Evolutionary conservation across 2,888 invertebrate genomes (phyloP).

Genomic region (Chymomyza caudatula): DNA sequence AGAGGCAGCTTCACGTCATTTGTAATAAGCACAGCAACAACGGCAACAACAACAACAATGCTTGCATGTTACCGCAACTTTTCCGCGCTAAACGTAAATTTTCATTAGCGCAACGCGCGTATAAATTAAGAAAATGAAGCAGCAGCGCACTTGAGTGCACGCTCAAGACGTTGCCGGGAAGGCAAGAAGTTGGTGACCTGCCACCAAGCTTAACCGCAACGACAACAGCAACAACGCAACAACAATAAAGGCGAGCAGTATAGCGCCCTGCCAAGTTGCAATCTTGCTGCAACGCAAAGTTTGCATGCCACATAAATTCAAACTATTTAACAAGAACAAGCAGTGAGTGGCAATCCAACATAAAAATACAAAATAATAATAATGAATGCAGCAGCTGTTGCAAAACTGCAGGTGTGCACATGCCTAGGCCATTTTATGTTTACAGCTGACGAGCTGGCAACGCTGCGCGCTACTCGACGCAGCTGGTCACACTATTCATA

Average conservation of each 20-base stretch:
- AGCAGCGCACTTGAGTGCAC: constrained; percentile 62
- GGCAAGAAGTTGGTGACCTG: not conserved
- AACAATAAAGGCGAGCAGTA: constrained; percentile 19
- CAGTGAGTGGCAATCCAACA: constrained; percentile 10
- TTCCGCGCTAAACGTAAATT: constrained; percentile 60
- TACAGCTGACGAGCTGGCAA: constrained; percentile 14
- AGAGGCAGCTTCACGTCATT: constrained; percentile 32
- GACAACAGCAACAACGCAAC: constrained; percentile 33
- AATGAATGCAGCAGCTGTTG: not conserved
- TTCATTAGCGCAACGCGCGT: constrained; percentile 64
- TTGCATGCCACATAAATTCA: constrained; percentile 58
- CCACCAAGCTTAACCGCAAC: constrained; percentile 42
- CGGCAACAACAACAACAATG: constrained; percentile 27
- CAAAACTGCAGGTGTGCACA: not conserved
- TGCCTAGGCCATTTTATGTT: constrained; percentile 1
- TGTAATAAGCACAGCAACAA: constrained; percentile 35
- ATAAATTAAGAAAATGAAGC: constrained; percentile 72
- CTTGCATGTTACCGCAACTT: constrained; percentile 39
- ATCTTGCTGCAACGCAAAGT: constrained; percentile 31
- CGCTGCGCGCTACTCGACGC: not conserved
- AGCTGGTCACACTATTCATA: not conserved
- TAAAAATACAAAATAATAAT: not conserved
- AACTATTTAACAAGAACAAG: constrained; percentile 65
- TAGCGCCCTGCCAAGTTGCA: constrained; percentile 50
- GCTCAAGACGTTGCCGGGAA: constrained; percentile 13